Conservation (phyloP, 2,113 vertebrate genomes). For the Cyphomyrus plagiostoma region DNA sequence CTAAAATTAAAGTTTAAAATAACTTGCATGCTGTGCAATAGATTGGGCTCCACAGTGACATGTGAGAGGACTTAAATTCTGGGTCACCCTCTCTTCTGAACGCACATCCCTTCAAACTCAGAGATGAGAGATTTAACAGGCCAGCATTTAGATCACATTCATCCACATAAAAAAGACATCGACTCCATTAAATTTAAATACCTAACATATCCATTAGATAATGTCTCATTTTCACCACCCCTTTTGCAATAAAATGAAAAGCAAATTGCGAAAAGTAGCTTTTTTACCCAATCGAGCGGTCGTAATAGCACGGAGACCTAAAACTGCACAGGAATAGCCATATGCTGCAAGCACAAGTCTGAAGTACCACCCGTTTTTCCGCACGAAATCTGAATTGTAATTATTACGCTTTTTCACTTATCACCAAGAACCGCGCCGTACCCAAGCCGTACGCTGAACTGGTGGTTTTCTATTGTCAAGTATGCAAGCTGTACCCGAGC, state of each 20-base stretch:
- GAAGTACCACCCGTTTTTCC: neutral
- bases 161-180: constrained; percentile 28
- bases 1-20: constrained; percentile 14
- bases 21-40: neutral
- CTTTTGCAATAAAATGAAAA: constrained; percentile 20
- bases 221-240: constrained; percentile 24
- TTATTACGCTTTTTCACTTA: neutral
- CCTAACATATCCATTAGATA: constrained; percentile 25
- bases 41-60: neutral
- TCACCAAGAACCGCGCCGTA: neutral
- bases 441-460: neutral
- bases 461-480: neutral
- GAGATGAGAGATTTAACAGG: constrained; percentile 16
- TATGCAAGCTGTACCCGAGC: neutral
- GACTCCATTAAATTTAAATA: constrained; percentile 21
- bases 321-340: neutral
- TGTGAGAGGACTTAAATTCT: neutral
- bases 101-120: constrained; percentile 21
- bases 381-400: neutral
- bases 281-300: constrained; percentile 6
- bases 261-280: constrained; percentile 28
- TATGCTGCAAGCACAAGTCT: neutral
- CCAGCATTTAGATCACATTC: constrained; percentile 23
- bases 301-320: neutral
- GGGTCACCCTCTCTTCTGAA: constrained; percentile 17